phyloP scores from a whole-genome alignment of 1,140 invertebrate genomes.

The Drosophila melanogaster region Release_6_plus_ISO1_MT NT_037436.4:9647001-9647500 shows the following conservation, averaged over 20 bases:
- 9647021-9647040: slow-evolving; percentile 27
- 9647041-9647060: slow-evolving; percentile 66
- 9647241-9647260: slow-evolving; percentile 71
- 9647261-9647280: slow-evolving; percentile 62
- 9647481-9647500: no score
- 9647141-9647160: slow-evolving; percentile 15
- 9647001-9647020: slow-evolving; percentile 43
- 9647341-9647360: slow-evolving; percentile 10
- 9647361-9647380: slow-evolving; percentile 59
- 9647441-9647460: no score
- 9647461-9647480: no score
- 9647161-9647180: slow-evolving; percentile 66
- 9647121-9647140: slow-evolving; percentile 75
- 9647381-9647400: slow-evolving; percentile 5
- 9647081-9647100: slow-evolving; percentile 6
- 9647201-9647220: slow-evolving; percentile 1
- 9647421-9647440: not conserved
- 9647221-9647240: not conserved
- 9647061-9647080: slow-evolving; percentile 55
- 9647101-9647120: slow-evolving; percentile 13
- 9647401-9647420: not conserved
- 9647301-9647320: slow-evolving; percentile 29
- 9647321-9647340: slow-evolving; percentile 39
- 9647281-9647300: slow-evolving; percentile 42
- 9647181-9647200: slow-evolving; percentile 6